Percentiles rank a stretch among this genome's conserved stretches.
Conservation (phyloP, 2,113 vertebrate species). For the Marmota monax region DNA sequence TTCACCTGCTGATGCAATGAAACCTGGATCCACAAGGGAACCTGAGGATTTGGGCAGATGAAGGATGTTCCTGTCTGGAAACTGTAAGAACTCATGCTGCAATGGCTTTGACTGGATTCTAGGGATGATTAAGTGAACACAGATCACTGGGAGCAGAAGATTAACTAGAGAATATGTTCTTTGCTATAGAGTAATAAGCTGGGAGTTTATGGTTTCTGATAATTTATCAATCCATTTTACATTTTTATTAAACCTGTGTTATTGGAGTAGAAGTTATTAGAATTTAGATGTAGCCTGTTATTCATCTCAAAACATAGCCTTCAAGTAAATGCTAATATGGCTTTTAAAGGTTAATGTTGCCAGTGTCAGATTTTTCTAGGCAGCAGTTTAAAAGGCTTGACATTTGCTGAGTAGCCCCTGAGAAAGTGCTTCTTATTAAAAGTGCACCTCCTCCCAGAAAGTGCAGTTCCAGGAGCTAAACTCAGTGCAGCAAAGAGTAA, state of each 20-base stretch:
- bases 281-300: slow-evolving; percentile 59
- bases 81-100: background rate
- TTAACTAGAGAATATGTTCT: slow-evolving; percentile 57
- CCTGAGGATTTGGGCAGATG: background rate
- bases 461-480: background rate
- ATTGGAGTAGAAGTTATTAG: slow-evolving; percentile 53
- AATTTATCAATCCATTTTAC: slow-evolving; percentile 67
- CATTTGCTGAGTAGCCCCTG: slow-evolving; percentile 75
- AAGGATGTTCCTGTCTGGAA: slow-evolving; percentile 34
- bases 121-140: slow-evolving; percentile 10
- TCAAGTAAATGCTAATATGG: slow-evolving; percentile 74
- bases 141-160: slow-evolving; percentile 49
- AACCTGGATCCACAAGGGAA: slow-evolving; percentile 13
- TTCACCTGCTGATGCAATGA: slow-evolving; percentile 10
- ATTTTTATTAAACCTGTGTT: slow-evolving; percentile 73
- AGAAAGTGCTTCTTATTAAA: slow-evolving; percentile 73
- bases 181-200: slow-evolving; percentile 50
- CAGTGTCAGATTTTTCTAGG: slow-evolving; percentile 72
- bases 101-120: slow-evolving; percentile 50
- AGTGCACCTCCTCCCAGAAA: slow-evolving; percentile 25
- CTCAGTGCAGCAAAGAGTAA: background rate
- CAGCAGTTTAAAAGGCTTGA: slow-evolving; percentile 73
- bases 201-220: slow-evolving; percentile 57
- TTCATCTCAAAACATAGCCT: slow-evolving; percentile 61
- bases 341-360: slow-evolving; percentile 79